These are phyloP conservation scores for Neoarius graeffei DNA, from an alignment of 2,113 vertebrate genomes.

Conservation along the genomic window DNA sequence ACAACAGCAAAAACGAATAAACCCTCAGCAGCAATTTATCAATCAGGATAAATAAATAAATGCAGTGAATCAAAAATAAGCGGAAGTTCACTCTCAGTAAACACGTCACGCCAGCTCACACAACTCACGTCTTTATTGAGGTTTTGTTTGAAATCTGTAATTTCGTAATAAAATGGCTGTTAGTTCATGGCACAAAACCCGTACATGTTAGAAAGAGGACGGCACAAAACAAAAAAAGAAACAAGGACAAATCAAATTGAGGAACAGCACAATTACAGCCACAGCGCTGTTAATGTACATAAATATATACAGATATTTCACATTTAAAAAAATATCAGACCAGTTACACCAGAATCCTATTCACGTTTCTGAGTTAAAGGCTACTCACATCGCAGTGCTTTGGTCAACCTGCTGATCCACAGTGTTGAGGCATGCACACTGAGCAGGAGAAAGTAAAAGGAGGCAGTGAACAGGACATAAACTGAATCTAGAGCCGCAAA, in stretches of 20 bases:
- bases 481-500: background rate
- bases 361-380: background rate
- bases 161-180: constrained; percentile 42
- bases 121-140: constrained; percentile 19
- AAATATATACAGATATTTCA: background rate
- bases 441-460: background rate
- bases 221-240: background rate
- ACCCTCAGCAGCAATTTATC: background rate
- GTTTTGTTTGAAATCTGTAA: constrained; percentile 38
- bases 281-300: background rate
- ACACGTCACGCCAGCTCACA: background rate
- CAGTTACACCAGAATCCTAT: background rate
- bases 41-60: too few species aligned
- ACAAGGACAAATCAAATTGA: background rate
- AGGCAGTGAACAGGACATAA: background rate
- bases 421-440: background rate
- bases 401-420: background rate
- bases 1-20: background rate
- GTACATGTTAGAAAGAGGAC: constrained; percentile 31
- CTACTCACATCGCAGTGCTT: background rate
- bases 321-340: background rate
- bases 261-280: background rate
- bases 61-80: background rate
- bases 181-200: constrained; percentile 30
- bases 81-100: background rate